phyloP scores from a whole-genome alignment of 2,888 invertebrate genomes.

The Aphidius colemani region DNA sequence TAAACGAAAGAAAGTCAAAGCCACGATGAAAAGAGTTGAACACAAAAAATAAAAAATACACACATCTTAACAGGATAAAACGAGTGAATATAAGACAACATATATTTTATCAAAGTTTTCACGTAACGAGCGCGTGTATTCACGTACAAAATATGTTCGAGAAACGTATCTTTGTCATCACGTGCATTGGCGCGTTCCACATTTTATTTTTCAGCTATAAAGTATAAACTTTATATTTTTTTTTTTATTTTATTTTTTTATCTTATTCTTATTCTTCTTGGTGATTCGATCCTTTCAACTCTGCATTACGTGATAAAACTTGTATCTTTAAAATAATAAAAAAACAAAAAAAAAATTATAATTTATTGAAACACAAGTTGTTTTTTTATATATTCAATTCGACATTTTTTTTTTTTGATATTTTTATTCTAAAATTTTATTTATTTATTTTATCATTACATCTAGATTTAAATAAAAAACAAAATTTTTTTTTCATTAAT shows the following conservation, averaged over 20 bases:
- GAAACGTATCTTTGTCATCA: constrained; percentile 21
- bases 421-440: neutral
- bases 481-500: no score
- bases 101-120: neutral
- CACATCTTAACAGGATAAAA: constrained; percentile 7
- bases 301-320: neutral
- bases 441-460: neutral
- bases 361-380: neutral
- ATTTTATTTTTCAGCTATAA: constrained; percentile 9
- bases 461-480: neutral
- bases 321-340: neutral
- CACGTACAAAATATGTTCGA: constrained; percentile 19
- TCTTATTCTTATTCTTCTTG: neutral
- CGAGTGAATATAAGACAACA: constrained; percentile 1
- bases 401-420: no score
- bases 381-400: no score
- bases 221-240: neutral
- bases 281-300: no score
- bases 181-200: constrained; percentile 19
- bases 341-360: neutral
- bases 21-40: no score
- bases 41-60: neutral
- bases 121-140: constrained; percentile 18
- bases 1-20: no score
- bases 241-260: constrained; percentile 15